A percentile compares a stretch with the other conserved stretches of the same genome.
Evolutionary conservation across 1,140 invertebrate genomes (phyloP).

Genomic region (Diuraphis noxia): DNA sequence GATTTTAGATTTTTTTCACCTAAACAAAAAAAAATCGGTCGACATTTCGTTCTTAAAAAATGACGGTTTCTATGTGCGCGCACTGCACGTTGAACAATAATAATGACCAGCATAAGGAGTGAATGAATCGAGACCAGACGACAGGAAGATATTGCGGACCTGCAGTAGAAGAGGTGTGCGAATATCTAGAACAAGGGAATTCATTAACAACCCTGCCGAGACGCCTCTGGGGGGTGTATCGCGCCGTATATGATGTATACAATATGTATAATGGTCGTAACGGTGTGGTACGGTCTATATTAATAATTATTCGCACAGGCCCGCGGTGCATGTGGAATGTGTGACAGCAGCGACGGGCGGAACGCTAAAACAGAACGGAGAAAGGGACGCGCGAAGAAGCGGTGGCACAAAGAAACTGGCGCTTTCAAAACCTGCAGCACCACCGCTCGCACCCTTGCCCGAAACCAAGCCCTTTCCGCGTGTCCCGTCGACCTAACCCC

Average conservation of each 20-base stretch:
- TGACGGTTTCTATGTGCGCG: background rate
- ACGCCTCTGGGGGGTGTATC: background rate
- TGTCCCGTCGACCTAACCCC: background rate
- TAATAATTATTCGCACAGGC: constrained; percentile 33
- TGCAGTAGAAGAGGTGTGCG: background rate
- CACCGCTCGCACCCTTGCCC: no score
- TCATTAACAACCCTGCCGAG: constrained; percentile 39
- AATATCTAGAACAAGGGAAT: constrained; percentile 42
- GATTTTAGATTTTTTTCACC: background rate
- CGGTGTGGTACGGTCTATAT: background rate
- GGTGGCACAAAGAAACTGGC: constrained; percentile 48
- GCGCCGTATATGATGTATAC: no score
- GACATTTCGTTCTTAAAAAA: background rate
- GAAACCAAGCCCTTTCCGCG: background rate
- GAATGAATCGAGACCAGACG: background rate
- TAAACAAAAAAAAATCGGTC: background rate
- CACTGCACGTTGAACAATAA: no score
- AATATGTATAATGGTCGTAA: background rate
- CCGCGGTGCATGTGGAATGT: constrained; percentile 3
- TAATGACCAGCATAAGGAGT: background rate
- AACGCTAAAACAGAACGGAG: constrained; percentile 32
- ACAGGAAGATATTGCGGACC: background rate
- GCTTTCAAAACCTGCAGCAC: background rate
- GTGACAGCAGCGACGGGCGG: constrained; percentile 33
- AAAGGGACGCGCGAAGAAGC: constrained; percentile 41